Base-by-base conservation (phyloP, 1,140 invertebrate genomes). In the Calliopsis andreniformis region DNA sequence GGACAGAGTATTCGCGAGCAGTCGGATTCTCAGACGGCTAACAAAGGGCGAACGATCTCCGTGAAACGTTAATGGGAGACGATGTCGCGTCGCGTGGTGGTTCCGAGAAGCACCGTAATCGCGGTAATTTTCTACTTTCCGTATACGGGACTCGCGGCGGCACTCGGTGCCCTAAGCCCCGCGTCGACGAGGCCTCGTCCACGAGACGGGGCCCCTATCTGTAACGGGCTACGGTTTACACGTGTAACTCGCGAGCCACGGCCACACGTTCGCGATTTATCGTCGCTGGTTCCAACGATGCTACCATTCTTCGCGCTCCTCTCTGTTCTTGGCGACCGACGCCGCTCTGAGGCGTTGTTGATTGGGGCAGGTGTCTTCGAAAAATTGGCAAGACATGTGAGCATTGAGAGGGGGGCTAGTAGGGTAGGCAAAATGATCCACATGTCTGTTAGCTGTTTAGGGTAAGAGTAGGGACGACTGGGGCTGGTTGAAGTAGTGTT, bases 81-180 rank as follows among this genome's bases (percentile, higher is more conserved):
- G 75, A 63, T 45, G 64, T 43, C 25, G 28, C 51, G n/a, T n/a
- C n/a, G n/a, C 20, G 43, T 30, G 49, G 20, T 14, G 23, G 16
- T 83, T 83, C 82, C 66, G 2, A 23, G 82, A 83, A 83, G 59
- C 67, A 12, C n/a, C 58, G 66, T 81, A 83, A 83, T 76, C 66
- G 80, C 47, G 59, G 76, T 66, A 83, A 83, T 83, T 79, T 83
- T 83, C 82, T 75, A 73, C 55, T 64, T 72, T 72, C 71, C 80
- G 66, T 83, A 83, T 67, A 66, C 61, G 59, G 80, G 67, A 32
- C 10, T 10, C n/a, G 59, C 16, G 32, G 56, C n/a, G n/a, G 20
- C 63, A 69, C 42, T 69, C 70, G 70, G 47, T 30, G 30, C 4
- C 35, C 45, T 16, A 4, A 43, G 14, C 28, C n/a, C 63, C 56